Evolutionary conservation across 2,888 invertebrate genomes (phyloP).

Genomic region (Trichopoda pennipes): DNA sequence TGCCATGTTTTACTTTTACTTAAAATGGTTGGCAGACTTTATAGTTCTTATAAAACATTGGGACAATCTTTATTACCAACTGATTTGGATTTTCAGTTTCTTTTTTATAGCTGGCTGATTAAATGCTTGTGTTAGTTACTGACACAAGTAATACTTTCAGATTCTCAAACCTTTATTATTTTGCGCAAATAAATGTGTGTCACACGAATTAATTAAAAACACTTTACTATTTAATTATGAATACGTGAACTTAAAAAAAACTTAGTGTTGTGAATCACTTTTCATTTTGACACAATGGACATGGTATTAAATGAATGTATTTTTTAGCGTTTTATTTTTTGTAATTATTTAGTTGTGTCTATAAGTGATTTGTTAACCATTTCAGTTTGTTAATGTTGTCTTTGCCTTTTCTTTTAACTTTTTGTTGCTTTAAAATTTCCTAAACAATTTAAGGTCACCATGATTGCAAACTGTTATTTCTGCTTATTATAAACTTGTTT

Average conservation of each 20-base stretch:
- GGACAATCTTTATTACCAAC: too few relatives aligned
- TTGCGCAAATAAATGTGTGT: slow-evolving; percentile 8
- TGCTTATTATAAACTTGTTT: background rate
- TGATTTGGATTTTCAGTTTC: too few relatives aligned
- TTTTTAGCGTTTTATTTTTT: slow-evolving; percentile 5
- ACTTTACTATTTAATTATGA: slow-evolving; percentile 21
- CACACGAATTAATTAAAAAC: slow-evolving; percentile 33
- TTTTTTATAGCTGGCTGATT: slow-evolving; percentile 1
- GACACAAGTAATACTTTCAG: background rate
- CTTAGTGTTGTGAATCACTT: slow-evolving; percentile 18
- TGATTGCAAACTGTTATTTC: slow-evolving; percentile 31
- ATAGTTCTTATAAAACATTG: too few relatives aligned
- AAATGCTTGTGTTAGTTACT: slow-evolving; percentile 3
- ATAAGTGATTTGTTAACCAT: slow-evolving; percentile 36
- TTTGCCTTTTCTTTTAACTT: background rate
- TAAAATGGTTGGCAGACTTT: too few relatives aligned
- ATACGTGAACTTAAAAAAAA: slow-evolving; percentile 1
- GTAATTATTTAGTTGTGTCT: slow-evolving; percentile 29
- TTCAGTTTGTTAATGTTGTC: background rate
- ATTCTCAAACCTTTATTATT: slow-evolving; percentile 1
- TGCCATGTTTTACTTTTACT: too few relatives aligned
- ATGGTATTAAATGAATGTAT: slow-evolving; percentile 14
- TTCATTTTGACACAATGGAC: slow-evolving; percentile 3
- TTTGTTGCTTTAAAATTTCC: slow-evolving; percentile 17
- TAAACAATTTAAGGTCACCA: slow-evolving; percentile 54